A percentile compares a stretch with the other conserved stretches of the same genome.
phyloP scores from a whole-genome alignment of 1,140 invertebrate genomes.

The Lysiphlebus fabarum region DNA sequence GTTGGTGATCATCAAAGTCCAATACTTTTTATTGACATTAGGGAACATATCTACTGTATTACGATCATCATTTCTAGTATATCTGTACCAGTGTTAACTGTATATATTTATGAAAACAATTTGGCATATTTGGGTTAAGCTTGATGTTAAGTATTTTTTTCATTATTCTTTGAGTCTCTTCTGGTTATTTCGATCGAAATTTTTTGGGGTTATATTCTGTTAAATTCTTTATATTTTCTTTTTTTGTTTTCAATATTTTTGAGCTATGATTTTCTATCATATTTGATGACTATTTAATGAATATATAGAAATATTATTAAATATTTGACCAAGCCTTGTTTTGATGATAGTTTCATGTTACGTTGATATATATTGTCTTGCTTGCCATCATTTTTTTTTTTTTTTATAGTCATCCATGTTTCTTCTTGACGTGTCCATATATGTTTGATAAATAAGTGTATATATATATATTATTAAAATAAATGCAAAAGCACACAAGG shows the following conservation, averaged over 20 bases:
- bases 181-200: too few relatives aligned
- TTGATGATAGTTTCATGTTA: too few relatives aligned
- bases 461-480: conserved; percentile 10
- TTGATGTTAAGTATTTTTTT: too few relatives aligned
- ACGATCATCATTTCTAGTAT: too few relatives aligned
- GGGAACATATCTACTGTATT: background rate
- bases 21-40: conserved; percentile 1
- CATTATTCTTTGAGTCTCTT: too few relatives aligned
- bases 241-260: too few relatives aligned
- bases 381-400: background rate
- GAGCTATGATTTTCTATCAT: too few relatives aligned
- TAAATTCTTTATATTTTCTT: too few relatives aligned
- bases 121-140: conserved; percentile 14
- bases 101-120: conserved; percentile 17
- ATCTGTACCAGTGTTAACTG: too few relatives aligned
- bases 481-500: conserved; percentile 31
- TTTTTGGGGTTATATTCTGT: too few relatives aligned
- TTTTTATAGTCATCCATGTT: too few relatives aligned
- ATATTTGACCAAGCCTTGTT: too few relatives aligned
- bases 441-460: background rate
- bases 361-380: background rate
- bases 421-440: background rate
- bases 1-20: conserved; percentile 27
- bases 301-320: background rate
- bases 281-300: conserved; percentile 2